A percentile compares a stretch with the other conserved stretches of the same genome.
phyloP scores from a whole-genome alignment of 2,888 invertebrate species.

The Polyommatus iphigenia region DNA sequence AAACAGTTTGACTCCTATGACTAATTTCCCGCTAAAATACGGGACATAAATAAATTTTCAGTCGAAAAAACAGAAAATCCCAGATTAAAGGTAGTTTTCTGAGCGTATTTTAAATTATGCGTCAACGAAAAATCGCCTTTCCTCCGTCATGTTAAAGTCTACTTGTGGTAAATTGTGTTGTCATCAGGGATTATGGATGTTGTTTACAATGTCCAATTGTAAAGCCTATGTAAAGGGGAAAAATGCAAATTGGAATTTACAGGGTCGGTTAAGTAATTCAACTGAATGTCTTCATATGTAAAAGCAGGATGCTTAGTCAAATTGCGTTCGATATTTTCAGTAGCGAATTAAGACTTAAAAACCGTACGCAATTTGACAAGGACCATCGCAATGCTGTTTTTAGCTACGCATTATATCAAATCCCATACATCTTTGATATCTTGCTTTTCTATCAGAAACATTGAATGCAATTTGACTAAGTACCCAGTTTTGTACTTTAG shows the following conservation, averaged over 20 bases:
- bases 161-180: neutral
- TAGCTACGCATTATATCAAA: too few relatives aligned
- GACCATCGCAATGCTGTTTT: too few relatives aligned
- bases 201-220: neutral
- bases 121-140: neutral
- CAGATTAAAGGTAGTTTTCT: neutral
- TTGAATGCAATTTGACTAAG: neutral
- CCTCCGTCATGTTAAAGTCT: neutral
- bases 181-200: neutral
- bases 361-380: too few relatives aligned
- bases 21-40: slow-evolving; percentile 13
- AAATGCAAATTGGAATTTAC: neutral
- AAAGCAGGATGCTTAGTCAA: neutral
- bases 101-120: neutral
- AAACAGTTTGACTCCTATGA: neutral
- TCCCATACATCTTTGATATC: too few relatives aligned
- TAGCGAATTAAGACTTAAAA: too few relatives aligned
- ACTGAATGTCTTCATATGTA: neutral
- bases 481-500: neutral
- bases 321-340: neutral
- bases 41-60: slow-evolving; percentile 1
- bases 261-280: neutral
- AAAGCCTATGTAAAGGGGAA: neutral
- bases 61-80: neutral
- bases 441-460: too few relatives aligned